Conservation (phyloP, 2,797 vertebrate species). For the Rhinoraja longicauda region DNA sequence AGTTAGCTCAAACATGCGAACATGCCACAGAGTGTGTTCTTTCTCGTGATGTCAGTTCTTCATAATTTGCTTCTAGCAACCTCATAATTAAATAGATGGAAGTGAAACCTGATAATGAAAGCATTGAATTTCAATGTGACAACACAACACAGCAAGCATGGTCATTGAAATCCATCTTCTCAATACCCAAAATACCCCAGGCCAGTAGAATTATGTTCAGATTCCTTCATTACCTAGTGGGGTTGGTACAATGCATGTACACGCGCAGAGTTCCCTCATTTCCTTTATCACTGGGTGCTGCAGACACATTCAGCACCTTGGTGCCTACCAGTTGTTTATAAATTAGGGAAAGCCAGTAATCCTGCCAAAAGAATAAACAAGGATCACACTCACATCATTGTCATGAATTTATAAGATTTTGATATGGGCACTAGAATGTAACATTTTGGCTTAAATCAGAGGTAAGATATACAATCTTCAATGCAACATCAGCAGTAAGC, state of each 20-base stretch:
- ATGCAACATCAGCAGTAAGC: too few relatives aligned
- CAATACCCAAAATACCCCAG: not conserved
- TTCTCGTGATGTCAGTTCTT: not conserved
- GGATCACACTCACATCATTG: not conserved
- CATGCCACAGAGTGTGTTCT: not conserved
- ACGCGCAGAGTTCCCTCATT: constrained; percentile 59
- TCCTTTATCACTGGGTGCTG: constrained; percentile 37
- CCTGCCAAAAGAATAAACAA: constrained; percentile 55
- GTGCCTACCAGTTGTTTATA: constrained; percentile 82
- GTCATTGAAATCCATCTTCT: not conserved
- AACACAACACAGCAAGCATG: not conserved
- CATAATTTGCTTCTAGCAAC: not conserved
- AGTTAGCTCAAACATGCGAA: too few relatives aligned
- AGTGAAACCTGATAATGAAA: not conserved
- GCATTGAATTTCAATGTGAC: not conserved
- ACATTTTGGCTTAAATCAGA: not conserved
- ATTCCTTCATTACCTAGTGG: constrained; percentile 61
- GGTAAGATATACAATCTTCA: too few relatives aligned
- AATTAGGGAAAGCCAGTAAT: constrained; percentile 87
- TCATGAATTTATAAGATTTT: not conserved
- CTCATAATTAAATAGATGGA: not conserved
- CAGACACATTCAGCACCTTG: constrained; percentile 61
- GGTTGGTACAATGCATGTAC: constrained; percentile 81
- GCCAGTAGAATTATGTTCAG: not conserved
- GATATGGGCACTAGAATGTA: not conserved